Base-by-base conservation (phyloP, 2,797 vertebrate species). In the Cyclura pinguis region DNA sequence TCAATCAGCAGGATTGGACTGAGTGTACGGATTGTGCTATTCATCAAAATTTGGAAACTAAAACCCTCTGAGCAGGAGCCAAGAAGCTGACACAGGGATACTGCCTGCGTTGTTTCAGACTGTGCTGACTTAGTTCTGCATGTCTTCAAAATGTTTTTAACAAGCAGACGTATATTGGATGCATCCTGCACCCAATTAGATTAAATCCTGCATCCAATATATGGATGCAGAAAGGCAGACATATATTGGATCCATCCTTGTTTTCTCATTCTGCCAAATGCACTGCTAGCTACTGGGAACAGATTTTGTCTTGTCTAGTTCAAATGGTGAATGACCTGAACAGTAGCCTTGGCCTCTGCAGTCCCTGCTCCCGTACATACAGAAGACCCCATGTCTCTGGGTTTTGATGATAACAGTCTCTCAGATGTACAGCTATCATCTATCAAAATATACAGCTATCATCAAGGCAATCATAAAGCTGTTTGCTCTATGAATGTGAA, bases 11-110 rank as follows among this genome's bases (percentile, higher is more conserved):
- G 88, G 29, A 13, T 42, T 59, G 89, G 73, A 35, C 7, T 57
- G 18, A 16, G 16, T 0, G 0, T 38, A 72, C 3, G 0, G 1
- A 76, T 78, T 38, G 24, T 67, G 50, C 24, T 77, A 2, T 42
- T 6, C 4, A 16, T 91, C 50, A 93, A 62, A 64, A 84, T 84
- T 29, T 91, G 88, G 80, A 91, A 93, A 92, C 77, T 4, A 52
- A 73, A 8, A 59, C 62, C 22, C n/a, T 69, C 50, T 87, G n/a
- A 57, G 57, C 27, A 24, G 38, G 16, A 86, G 67, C 89, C 89
- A 90, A 90, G 88, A 86, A 90, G 29, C 69, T 82, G 67, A 76
- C 84, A 35, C 32, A 62, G 42, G 57, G 16, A 42, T 35, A 7
- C 52, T 83, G 59, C 12, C 32, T 89, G 64, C 32, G 14, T 0